Evolutionary conservation across 2,113 vertebrate species (phyloP).

Genomic region (Hydropotes inermis): DNA sequence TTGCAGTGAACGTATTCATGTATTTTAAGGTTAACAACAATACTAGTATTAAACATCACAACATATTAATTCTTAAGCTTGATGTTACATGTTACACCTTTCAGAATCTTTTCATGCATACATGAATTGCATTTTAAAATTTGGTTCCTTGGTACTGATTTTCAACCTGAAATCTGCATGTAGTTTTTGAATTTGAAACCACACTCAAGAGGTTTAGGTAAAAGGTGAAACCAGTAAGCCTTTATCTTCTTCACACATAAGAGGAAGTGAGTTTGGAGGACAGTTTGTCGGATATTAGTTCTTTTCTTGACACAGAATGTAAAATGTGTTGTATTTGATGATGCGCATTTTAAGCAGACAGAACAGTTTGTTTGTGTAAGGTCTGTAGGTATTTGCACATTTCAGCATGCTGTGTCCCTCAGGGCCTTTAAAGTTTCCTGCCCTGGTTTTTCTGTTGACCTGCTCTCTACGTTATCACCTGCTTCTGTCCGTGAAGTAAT

Average conservation of each 20-base stretch:
- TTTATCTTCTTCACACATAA: not conserved
- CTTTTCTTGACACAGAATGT: not conserved
- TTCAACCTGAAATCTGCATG: not conserved
- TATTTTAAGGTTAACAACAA: not conserved
- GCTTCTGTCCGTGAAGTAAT: not conserved
- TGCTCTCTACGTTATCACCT: not conserved
- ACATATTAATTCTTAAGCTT: not conserved
- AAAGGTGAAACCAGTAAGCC: not conserved
- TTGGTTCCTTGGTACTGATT: not conserved
- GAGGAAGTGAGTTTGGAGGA: not conserved
- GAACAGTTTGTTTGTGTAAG: not conserved
- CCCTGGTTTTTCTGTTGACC: not conserved
- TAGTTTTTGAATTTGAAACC: constrained; percentile 36
- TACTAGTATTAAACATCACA: not conserved
- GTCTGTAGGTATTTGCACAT: not conserved
- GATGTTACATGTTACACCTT: not conserved
- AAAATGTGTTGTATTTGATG: not conserved
- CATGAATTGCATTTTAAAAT: not conserved
- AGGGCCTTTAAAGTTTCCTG: not conserved
- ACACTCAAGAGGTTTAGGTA: not conserved
- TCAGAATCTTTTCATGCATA: not conserved
- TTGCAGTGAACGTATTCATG: not conserved
- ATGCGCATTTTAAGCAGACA: not conserved
- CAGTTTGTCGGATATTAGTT: not conserved
- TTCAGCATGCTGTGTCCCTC: not conserved